Conservation (phyloP, 2,797 vertebrate species). For the Arremon aurantiirostris region DNA sequence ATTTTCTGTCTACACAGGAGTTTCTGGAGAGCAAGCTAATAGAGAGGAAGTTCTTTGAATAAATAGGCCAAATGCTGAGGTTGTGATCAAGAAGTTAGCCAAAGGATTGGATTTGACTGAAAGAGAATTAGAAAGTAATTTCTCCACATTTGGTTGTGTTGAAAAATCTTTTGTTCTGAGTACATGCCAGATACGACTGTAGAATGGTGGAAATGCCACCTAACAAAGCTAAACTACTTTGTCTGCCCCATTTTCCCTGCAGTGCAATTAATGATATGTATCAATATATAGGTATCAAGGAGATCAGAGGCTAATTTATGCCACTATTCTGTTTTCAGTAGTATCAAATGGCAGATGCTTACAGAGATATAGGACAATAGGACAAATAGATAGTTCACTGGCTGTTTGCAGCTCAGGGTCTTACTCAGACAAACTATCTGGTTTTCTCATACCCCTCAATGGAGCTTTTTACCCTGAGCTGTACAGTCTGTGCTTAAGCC, state of each 20-base stretch:
- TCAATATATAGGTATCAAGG: background rate
- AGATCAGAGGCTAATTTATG: background rate
- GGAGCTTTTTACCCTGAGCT: background rate
- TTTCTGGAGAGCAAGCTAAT: background rate
- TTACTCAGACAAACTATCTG: background rate
- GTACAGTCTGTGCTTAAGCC: background rate
- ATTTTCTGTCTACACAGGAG: background rate
- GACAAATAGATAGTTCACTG: background rate
- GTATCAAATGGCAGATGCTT: background rate
- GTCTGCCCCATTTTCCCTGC: fast-evolving
- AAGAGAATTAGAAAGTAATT: background rate
- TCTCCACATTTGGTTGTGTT: background rate
- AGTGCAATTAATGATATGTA: background rate
- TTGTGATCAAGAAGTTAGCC: background rate
- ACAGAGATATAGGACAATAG: background rate
- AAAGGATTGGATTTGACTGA: background rate
- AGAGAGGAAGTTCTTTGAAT: background rate
- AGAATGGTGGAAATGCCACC: background rate
- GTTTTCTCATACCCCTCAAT: background rate
- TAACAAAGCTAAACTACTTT: background rate
- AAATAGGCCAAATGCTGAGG: background rate
- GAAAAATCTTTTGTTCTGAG: background rate
- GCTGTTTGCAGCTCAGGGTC: background rate
- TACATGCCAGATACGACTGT: background rate
- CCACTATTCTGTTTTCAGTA: background rate